A percentile compares a stretch with the other conserved stretches of the same genome.
These are phyloP conservation scores for Rhizoglyphus robini DNA, from an alignment of 1,140 invertebrate genomes.

Conservation along the genomic window DNA sequence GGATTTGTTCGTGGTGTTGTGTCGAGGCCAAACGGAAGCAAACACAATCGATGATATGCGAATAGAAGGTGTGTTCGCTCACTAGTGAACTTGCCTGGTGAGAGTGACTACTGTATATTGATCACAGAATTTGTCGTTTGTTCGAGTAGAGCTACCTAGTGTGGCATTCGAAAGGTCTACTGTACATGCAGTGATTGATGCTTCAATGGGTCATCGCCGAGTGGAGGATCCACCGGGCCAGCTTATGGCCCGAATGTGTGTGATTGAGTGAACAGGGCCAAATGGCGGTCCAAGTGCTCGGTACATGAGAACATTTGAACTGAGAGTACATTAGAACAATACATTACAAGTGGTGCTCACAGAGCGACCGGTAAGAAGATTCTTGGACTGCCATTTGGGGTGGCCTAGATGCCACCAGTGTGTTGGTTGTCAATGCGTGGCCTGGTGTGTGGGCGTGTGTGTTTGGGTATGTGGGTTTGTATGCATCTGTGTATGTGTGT, in stretches of 20 bases:
- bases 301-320: neutral
- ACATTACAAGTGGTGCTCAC: too few species aligned
- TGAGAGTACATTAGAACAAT: neutral
- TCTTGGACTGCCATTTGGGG: neutral
- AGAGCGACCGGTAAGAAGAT: too few species aligned
- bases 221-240: neutral
- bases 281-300: neutral
- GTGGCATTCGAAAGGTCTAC: neutral
- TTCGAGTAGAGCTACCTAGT: neutral
- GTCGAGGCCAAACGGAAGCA: neutral
- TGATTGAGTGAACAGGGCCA: neutral
- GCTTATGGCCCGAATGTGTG: neutral
- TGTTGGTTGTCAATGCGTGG: neutral
- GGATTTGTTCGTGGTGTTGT: too few species aligned
- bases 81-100: neutral
- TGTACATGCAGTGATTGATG: neutral
- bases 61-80: neutral
- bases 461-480: neutral
- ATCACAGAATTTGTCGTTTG: neutral
- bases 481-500: conserved; percentile 2
- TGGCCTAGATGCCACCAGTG: too few species aligned
- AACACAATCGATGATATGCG: neutral
- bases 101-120: neutral
- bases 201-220: neutral
- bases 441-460: neutral